Conservation (phyloP, 2,113 vertebrate species). For the Herpailurus yagouaroundi region DNA sequence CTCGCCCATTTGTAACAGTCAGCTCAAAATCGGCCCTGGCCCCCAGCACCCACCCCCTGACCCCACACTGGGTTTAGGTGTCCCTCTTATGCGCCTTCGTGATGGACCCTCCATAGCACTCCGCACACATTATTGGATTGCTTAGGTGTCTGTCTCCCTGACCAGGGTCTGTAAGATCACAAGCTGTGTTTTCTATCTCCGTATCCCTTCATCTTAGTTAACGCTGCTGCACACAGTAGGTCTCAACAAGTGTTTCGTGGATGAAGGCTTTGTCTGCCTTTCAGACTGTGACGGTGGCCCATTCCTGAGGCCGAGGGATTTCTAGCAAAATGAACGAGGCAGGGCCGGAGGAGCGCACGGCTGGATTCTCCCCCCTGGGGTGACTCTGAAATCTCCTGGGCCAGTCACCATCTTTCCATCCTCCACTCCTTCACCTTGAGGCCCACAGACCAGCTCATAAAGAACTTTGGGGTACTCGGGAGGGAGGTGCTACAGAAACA, state of each 20-base stretch:
- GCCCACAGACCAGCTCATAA: neutral
- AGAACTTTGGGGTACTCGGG: neutral
- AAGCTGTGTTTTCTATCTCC: neutral
- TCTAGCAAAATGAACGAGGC: neutral
- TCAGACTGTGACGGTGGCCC: neutral
- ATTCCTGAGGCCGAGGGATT: neutral
- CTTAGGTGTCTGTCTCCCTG: neutral
- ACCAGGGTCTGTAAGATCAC: neutral
- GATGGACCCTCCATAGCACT: neutral
- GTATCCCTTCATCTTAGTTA: neutral
- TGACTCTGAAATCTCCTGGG: neutral
- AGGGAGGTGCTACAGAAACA: neutral
- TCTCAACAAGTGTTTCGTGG: neutral
- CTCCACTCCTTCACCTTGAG: neutral
- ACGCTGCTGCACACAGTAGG: neutral
- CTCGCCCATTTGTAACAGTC: neutral
- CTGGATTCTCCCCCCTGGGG: neutral
- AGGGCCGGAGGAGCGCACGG: rapidly evolving
- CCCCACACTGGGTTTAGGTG: rapidly evolving
- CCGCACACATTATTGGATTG: too few species aligned
- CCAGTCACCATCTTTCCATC: neutral
- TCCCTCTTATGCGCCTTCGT: neutral
- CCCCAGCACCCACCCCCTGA: too few species aligned
- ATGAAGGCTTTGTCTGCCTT: neutral
- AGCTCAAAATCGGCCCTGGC: neutral